Evolutionary conservation across 2,113 vertebrate genomes (phyloP).

Genomic region (Mola mola): DNA sequence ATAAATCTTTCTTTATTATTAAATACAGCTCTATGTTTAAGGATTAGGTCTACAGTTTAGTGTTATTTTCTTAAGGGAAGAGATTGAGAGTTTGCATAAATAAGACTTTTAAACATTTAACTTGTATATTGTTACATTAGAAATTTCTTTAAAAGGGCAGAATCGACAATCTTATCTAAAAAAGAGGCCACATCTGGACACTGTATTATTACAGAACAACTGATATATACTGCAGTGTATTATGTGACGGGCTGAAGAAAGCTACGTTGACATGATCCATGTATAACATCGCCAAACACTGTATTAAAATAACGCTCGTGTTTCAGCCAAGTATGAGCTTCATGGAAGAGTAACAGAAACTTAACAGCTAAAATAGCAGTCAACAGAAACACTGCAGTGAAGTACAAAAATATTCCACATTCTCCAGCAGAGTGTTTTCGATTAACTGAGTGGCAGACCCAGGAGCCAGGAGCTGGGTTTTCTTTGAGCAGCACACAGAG

Average conservation of each 20-base stretch:
- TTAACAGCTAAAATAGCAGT: neutral
- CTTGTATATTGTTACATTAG: too few relatives aligned
- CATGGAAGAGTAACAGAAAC: neutral
- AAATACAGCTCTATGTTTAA: neutral
- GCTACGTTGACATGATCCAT: neutral
- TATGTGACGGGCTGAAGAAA: too few relatives aligned
- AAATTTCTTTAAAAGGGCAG: too few relatives aligned
- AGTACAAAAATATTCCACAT: neutral
- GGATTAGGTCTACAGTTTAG: neutral
- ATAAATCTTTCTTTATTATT: neutral
- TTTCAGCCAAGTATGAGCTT: neutral
- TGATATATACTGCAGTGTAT: too few relatives aligned
- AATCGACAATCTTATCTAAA: neutral
- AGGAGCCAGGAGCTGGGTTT: neutral
- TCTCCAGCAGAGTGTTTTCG: constrained; percentile 19
- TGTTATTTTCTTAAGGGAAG: neutral
- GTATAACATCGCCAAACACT: neutral
- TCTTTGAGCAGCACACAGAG: neutral
- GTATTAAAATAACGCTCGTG: neutral
- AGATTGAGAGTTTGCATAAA: neutral
- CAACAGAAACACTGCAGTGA: neutral
- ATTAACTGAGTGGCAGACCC: constrained; percentile 16
- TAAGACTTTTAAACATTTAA: too few relatives aligned
- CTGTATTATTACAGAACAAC: too few relatives aligned
- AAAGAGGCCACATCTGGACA: neutral